Percentiles rank a stretch among this genome's conserved stretches.
phyloP scores from a whole-genome alignment of 23 tunicate species.

The Halocynthia roretzi region DNA sequence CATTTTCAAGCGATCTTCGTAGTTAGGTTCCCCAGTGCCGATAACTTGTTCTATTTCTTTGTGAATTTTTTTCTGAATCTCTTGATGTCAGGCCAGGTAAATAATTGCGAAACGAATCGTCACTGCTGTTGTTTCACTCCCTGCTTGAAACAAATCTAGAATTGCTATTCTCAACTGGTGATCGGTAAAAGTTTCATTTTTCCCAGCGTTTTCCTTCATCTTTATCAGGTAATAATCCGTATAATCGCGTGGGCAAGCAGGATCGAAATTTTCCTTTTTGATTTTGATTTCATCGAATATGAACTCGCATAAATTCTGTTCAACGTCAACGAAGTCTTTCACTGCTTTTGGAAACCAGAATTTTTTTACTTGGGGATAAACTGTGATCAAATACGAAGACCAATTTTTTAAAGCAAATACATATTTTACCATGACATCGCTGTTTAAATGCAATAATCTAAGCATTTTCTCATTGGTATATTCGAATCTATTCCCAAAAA shows the following conservation, averaged over 20 bases:
- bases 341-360: constrained; percentile 13
- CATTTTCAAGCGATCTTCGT: background rate
- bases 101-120: constrained; percentile 22
- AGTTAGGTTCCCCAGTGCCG: background rate
- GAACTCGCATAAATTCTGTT: background rate
- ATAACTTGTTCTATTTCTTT: background rate
- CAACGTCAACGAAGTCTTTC: background rate
- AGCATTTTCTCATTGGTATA: background rate
- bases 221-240: constrained; percentile 20
- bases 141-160: constrained; percentile 24
- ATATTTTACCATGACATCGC: background rate
- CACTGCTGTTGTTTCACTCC: constrained; percentile 18
- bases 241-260: constrained; percentile 3
- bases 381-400: background rate
- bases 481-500: constrained; percentile 8
- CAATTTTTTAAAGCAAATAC: background rate
- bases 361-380: constrained; percentile 13
- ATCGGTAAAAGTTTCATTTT: background rate
- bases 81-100: constrained; percentile 11
- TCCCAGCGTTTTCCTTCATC: background rate
- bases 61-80: constrained; percentile 20
- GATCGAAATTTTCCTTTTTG: background rate
- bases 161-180: background rate
- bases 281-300: too few species aligned
- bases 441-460: background rate